Evolutionary conservation across 2,797 vertebrate genomes (phyloP), one percentile per base, ranked within the genome.

Genomic region (Corythornis leucogaster): DNA sequence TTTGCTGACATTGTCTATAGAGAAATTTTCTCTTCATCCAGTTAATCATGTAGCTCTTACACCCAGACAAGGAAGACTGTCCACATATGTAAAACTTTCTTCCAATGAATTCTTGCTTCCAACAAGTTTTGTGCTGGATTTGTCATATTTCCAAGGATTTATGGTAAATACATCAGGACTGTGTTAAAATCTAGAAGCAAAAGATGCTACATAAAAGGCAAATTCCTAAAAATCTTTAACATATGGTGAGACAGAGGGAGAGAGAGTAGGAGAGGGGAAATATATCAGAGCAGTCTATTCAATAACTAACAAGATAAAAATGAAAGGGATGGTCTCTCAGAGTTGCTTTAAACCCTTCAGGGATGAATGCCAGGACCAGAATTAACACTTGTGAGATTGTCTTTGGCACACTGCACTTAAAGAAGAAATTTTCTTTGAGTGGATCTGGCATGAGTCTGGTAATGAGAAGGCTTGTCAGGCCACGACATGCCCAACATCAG

Each of bases 171-270:
- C 63, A 94, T 91, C 53, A 92, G 61, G 77, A 91, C 57, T 64
- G 20, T 8, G 2, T 74, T 94, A 87, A 85, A 87, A 86, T 62
- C 70, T 55, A 81, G 62, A 89, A 54, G 74, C n/a, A 85, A 88
- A 84, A 92, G 59, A 79, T 74, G 50, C 50, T 78, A 45, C 71
- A 84, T 26, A 87, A 86, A 81, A 88, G 30, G 46, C 63, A 51
- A 18, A 50, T 86, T 92, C 70, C 38, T 74, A 81, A 83, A 94
- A 92, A 76, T 79, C 45, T 84, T 80, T 80, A 85, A 74, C 70
- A 83, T 79, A 69, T 67, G 70, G 62, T 51, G 26, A 54, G 42
- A 31, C 62, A 55, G 45, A 68, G n/a, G 74, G 33, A 74, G 33
- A 86, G 53, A 53, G 26, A 87, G 45, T 8, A 64, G 30, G 22